Conservation (phyloP, 2,113 vertebrate genomes). For the Marmota monax region DNA sequence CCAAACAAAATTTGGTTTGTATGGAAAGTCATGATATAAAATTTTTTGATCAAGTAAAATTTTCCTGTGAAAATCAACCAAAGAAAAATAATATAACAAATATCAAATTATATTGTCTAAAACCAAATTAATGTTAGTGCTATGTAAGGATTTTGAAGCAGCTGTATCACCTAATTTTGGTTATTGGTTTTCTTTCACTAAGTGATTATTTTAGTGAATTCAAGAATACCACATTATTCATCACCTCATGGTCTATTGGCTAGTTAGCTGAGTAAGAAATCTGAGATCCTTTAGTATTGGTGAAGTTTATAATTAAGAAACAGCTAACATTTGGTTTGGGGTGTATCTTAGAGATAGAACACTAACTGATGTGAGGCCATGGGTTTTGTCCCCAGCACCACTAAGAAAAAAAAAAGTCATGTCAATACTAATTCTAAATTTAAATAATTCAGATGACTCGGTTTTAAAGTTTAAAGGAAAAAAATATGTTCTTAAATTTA, state of each 20-base stretch:
- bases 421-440: neutral
- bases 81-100: constrained; percentile 16
- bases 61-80: neutral
- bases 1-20: neutral
- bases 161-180: neutral
- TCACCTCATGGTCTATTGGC: neutral
- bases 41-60: neutral
- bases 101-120: neutral
- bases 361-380: neutral
- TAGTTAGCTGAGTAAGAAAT: constrained; percentile 29
- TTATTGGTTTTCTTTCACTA: neutral
- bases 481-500: too few relatives aligned
- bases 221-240: neutral
- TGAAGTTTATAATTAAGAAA: neutral
- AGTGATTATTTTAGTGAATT: constrained; percentile 12
- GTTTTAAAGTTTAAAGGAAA: too few relatives aligned
- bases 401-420: neutral
- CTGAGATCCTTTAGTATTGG: neutral
- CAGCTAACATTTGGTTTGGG: neutral
- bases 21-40: constrained; percentile 5
- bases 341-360: neutral
- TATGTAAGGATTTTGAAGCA: neutral
- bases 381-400: neutral
- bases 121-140: neutral
- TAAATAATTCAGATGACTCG: neutral